Percentiles rank a stretch among this genome's conserved stretches.
These are phyloP conservation scores for Nephila pilipes DNA, from an alignment of 1,140 invertebrate genomes.

Conservation along the genomic window DNA sequence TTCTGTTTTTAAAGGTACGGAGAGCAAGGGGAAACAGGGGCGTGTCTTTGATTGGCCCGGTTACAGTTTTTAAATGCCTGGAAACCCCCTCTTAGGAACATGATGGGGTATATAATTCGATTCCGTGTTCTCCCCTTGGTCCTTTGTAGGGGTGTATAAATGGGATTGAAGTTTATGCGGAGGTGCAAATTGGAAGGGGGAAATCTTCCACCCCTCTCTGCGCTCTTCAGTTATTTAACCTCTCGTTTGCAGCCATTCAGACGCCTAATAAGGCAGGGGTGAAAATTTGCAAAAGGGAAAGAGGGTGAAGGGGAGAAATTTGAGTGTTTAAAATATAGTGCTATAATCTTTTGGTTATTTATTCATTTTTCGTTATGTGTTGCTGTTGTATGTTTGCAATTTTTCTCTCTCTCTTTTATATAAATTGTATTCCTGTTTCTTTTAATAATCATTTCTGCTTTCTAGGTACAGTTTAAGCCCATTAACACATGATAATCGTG, in stretches of 20 bases:
- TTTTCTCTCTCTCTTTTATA: background rate
- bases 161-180: constrained; percentile 13
- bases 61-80: constrained; percentile 23
- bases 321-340: background rate
- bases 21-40: background rate
- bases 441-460: background rate
- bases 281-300: background rate
- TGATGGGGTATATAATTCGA: background rate
- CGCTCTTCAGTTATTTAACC: background rate
- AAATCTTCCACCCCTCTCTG: background rate
- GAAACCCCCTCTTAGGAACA: background rate
- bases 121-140: background rate
- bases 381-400: background rate
- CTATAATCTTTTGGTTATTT: background rate
- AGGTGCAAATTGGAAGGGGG: constrained; percentile 8
- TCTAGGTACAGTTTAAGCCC: too few relatives aligned
- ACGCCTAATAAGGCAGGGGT: background rate
- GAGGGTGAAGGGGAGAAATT: background rate
- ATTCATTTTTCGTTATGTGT: background rate
- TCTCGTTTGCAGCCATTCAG: background rate
- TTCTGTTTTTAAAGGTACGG: constrained; percentile 33
- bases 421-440: background rate
- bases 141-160: background rate
- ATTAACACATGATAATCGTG: too few relatives aligned
- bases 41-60: background rate